These are phyloP conservation scores for Anthoscopus minutus DNA, from an alignment of 2,113 vertebrate genomes.

Conservation along the genomic window DNA sequence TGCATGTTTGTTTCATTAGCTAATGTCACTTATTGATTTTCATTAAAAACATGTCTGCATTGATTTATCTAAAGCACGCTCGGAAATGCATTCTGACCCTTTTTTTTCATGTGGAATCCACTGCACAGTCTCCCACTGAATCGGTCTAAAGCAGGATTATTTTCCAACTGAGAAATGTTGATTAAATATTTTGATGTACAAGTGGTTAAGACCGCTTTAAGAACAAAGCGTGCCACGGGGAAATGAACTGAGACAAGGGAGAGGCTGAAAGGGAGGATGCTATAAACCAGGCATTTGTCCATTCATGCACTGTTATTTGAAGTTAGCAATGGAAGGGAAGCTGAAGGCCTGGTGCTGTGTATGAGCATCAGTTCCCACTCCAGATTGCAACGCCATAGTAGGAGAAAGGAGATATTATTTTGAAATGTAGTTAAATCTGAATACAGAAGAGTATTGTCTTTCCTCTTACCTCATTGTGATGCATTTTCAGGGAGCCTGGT, in stretches of 20 bases:
- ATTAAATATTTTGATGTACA: constrained; percentile 66
- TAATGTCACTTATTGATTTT: constrained; percentile 51
- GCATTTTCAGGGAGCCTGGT: neutral
- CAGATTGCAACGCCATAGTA: neutral
- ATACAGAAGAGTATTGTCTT: neutral
- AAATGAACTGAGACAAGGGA: constrained; percentile 48
- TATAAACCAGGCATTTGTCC: constrained; percentile 14
- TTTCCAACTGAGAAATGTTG: constrained; percentile 48
- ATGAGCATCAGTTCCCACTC: neutral
- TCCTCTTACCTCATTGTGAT: neutral
- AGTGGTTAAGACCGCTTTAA: constrained; percentile 32
- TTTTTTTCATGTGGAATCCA: neutral
- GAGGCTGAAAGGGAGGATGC: constrained; percentile 44
- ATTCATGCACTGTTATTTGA: constrained; percentile 39
- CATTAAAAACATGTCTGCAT: constrained; percentile 50
- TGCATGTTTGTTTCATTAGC: constrained; percentile 19
- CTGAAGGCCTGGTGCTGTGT: neutral
- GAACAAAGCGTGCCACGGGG: constrained; percentile 47
- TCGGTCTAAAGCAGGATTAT: constrained; percentile 9
- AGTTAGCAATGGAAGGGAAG: constrained; percentile 5
- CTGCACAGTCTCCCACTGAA: neutral
- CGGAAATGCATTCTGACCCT: constrained; percentile 33
- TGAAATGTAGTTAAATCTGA: neutral
- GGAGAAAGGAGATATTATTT: neutral
- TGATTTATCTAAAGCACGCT: constrained; percentile 44